These are phyloP conservation scores for Dendrocopos noguchii DNA, from an alignment of 2,113 vertebrate genomes.

Conservation along the genomic window DNA sequence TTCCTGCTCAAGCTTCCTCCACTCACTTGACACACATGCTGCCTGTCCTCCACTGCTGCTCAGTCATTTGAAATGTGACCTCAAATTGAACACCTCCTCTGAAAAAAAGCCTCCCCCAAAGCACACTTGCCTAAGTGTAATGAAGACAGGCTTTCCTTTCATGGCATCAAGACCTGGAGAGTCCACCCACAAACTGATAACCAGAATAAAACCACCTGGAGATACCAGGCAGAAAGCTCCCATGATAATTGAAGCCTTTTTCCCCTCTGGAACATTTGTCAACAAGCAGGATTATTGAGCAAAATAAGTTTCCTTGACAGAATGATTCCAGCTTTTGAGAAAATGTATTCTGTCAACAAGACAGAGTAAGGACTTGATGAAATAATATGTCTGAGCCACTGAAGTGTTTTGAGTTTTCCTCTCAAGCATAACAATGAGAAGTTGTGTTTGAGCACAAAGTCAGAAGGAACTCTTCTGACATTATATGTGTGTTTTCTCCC, in stretches of 20 bases:
- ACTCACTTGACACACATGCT: not conserved
- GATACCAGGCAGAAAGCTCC: slow-evolving; percentile 44
- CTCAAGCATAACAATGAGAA: slow-evolving; percentile 62
- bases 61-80: slow-evolving; percentile 2
- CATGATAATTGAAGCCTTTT: slow-evolving; percentile 65
- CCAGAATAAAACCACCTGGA: slow-evolving; percentile 58
- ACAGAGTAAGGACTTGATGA: slow-evolving; percentile 67
- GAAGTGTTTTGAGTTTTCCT: slow-evolving; percentile 53
- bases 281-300: slow-evolving; percentile 68
- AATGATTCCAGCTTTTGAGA: slow-evolving; percentile 73
- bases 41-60: not conserved
- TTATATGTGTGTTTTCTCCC: not conserved
- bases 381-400: slow-evolving; percentile 68
- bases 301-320: slow-evolving; percentile 70
- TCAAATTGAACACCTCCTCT: not conserved
- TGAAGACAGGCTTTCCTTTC: slow-evolving; percentile 3
- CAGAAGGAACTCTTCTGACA: slow-evolving; percentile 25
- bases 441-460: not conserved
- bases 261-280: slow-evolving; percentile 66
- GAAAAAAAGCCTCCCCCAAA: not conserved
- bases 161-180: slow-evolving; percentile 24
- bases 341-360: slow-evolving; percentile 73
- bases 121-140: not conserved
- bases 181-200: slow-evolving; percentile 48
- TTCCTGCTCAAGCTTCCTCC: not conserved